phyloP scores from a whole-genome alignment of 2,797 vertebrate genomes.

The Arremon brunneinucha region DNA sequence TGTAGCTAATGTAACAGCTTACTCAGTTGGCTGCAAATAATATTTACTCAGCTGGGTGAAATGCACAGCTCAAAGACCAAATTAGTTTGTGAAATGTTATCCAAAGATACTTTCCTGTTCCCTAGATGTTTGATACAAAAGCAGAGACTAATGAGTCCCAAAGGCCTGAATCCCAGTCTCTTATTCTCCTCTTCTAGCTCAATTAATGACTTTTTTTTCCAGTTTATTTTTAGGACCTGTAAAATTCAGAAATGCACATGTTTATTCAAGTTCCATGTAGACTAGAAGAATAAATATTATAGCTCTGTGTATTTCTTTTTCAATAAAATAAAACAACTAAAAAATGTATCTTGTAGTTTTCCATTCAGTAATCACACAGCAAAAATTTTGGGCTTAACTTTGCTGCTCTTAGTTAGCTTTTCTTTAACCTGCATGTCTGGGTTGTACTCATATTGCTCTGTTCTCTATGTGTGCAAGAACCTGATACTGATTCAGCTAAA shows the following conservation, averaged over 20 bases:
- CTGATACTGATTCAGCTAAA: neutral
- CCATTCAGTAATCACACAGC: neutral
- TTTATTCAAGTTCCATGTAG: neutral
- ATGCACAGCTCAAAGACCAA: neutral
- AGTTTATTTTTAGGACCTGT: constrained; percentile 8
- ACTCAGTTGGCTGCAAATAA: neutral
- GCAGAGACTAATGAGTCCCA: constrained; percentile 42
- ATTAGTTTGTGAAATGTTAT: neutral
- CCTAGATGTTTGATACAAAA: neutral
- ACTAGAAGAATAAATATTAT: neutral
- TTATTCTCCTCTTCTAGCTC: neutral
- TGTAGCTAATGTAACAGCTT: neutral
- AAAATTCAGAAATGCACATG: neutral
- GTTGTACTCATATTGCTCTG: neutral
- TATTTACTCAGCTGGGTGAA: constrained; percentile 43
- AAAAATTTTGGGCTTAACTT: neutral
- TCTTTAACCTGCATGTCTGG: neutral
- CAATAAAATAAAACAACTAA: neutral
- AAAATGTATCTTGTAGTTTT: neutral
- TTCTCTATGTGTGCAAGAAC: neutral
- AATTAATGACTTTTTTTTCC: neutral
- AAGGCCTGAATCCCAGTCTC: neutral
- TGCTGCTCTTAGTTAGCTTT: neutral
- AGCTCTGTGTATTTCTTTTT: neutral
- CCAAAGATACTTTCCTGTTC: neutral